These are phyloP conservation scores for Stenolophus ochropezus DNA, from an alignment of 2,888 invertebrate genomes.

Conservation along the genomic window DNA sequence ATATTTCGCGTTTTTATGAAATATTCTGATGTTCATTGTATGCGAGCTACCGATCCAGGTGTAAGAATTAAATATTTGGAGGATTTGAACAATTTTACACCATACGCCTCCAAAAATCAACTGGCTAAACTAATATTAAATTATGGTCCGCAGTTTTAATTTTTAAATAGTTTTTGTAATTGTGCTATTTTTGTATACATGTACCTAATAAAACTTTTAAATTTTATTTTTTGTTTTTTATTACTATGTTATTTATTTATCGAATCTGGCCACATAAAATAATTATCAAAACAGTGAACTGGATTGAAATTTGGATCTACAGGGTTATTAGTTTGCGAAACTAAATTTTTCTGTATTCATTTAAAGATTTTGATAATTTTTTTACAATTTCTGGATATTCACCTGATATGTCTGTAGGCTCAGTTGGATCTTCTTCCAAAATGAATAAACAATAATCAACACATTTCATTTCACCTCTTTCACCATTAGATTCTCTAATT, in stretches of 20 bases:
- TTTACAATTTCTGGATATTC: slow-evolving; percentile 55
- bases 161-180: not conserved
- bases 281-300: slow-evolving; percentile 57
- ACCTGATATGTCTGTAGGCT: slow-evolving; percentile 57
- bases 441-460: slow-evolving; percentile 14
- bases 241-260: not conserved
- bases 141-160: slow-evolving; percentile 60
- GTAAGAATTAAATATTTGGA: slow-evolving; percentile 76
- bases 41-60: slow-evolving; percentile 88
- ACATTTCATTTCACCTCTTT: slow-evolving; percentile 11
- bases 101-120: slow-evolving; percentile 75
- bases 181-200: slow-evolving; percentile 41
- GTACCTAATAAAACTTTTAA: slow-evolving; percentile 13
- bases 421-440: slow-evolving; percentile 61
- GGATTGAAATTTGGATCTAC: slow-evolving; percentile 58
- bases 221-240: not conserved
- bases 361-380: slow-evolving; percentile 53
- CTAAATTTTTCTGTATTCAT: not conserved
- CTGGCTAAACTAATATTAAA: slow-evolving; percentile 76
- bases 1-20: slow-evolving; percentile 84
- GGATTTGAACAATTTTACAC: slow-evolving; percentile 71
- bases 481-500: not conserved
- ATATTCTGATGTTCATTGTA: slow-evolving; percentile 79
- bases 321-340: slow-evolving; percentile 37
- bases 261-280: slow-evolving; percentile 61